Evolutionary conservation across 2,113 vertebrate species (phyloP).

Genomic region (Psammodynastes pulverulentus): DNA sequence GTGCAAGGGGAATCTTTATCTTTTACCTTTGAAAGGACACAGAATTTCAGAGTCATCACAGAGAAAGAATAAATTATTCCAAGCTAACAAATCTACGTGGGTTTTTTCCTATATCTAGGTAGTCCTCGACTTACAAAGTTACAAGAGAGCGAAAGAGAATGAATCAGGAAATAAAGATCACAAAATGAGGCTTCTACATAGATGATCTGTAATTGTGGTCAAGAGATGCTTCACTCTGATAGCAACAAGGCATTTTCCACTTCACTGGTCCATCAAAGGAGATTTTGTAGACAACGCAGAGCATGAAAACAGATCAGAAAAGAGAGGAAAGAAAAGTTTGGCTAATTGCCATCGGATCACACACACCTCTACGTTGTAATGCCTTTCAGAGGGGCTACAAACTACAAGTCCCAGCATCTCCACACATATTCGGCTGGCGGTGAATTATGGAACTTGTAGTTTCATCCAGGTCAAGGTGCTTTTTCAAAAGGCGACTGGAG

Average conservation of each 20-base stretch:
- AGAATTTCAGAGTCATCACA: too few relatives aligned
- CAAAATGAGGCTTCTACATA: constrained; percentile 52
- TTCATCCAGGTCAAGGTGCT: too few relatives aligned
- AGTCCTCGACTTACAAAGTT: too few relatives aligned
- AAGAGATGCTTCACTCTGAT: constrained; percentile 46
- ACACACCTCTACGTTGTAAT: neutral
- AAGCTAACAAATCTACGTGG: too few relatives aligned
- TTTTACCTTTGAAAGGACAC: too few relatives aligned
- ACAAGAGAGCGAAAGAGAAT: neutral
- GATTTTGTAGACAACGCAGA: constrained; percentile 31
- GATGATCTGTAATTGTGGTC: constrained; percentile 66
- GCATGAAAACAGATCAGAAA: constrained; percentile 18
- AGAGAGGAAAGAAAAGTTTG: neutral
- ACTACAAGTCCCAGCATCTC: neutral
- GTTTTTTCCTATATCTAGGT: too few relatives aligned
- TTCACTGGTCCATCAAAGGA: constrained; percentile 52
- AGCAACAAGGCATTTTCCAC: constrained; percentile 50
- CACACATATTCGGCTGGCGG: too few relatives aligned
- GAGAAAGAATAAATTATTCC: too few relatives aligned
- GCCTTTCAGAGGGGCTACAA: too few relatives aligned
- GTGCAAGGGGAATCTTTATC: too few relatives aligned
- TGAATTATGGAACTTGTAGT: too few relatives aligned
- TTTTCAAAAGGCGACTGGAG: too few relatives aligned
- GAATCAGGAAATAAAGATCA: neutral
- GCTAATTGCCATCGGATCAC: neutral